A percentile compares a stretch with the other conserved stretches of the same genome.
These are phyloP conservation scores for Harlomillsia oculata DNA, from an alignment of 1,140 invertebrate species.

Conservation along the genomic window DNA sequence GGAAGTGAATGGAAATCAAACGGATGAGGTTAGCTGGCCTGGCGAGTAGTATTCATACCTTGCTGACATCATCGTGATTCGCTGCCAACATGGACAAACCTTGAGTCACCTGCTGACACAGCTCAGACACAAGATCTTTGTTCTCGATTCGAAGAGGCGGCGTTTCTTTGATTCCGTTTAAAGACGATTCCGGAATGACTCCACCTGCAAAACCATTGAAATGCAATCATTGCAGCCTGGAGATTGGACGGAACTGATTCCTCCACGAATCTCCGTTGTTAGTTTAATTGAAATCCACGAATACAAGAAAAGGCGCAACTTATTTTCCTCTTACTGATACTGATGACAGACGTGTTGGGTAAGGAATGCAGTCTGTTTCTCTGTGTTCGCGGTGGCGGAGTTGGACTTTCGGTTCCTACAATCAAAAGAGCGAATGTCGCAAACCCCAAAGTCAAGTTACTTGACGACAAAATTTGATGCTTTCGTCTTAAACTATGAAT, in stretches of 20 bases:
- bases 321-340: too few relatives aligned
- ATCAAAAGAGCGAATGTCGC: background rate
- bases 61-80: constrained; percentile 53
- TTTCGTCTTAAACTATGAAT: too few relatives aligned
- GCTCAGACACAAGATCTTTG: constrained; percentile 55
- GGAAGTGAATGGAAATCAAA: background rate
- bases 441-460: background rate
- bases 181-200: constrained; percentile 67
- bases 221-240: background rate
- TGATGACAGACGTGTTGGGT: constrained; percentile 38
- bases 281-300: too few relatives aligned
- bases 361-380: constrained; percentile 39
- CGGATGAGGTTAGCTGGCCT: background rate
- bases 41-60: constrained; percentile 13
- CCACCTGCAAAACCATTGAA: constrained; percentile 47
- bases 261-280: too few relatives aligned
- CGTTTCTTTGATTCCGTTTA: constrained; percentile 36
- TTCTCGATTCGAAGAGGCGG: constrained; percentile 26
- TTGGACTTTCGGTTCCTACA: constrained; percentile 37
- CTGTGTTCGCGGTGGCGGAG: constrained; percentile 38
- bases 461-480: background rate
- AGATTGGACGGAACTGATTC: too few relatives aligned
- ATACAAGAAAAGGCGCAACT: too few relatives aligned
- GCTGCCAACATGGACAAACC: constrained; percentile 67
- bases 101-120: constrained; percentile 78